These are phyloP conservation scores for Bucorvus abyssinicus DNA, from an alignment of 2,797 vertebrate genomes.

Conservation along the genomic window DNA sequence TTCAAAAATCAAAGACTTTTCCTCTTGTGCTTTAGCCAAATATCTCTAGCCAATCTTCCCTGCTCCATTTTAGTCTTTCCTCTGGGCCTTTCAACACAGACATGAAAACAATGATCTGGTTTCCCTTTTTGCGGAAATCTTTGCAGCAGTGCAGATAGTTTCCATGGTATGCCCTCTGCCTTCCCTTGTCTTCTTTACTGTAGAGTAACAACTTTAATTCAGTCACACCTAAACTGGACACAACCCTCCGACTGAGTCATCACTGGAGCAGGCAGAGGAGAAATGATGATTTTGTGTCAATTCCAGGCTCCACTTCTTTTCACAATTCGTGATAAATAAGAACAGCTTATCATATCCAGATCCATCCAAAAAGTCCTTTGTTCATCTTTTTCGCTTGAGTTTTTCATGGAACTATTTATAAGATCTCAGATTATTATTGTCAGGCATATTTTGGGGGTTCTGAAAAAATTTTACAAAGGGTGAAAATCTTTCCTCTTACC, in stretches of 20 bases:
- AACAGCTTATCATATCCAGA: not conserved
- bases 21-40: not conserved
- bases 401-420: not conserved
- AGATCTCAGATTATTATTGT: not conserved
- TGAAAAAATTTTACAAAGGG: not conserved
- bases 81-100: not conserved
- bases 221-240: not conserved
- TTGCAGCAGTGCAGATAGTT: not conserved
- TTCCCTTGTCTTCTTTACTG: not conserved
- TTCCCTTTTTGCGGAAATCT: not conserved
- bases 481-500: not conserved
- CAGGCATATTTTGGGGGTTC: not conserved
- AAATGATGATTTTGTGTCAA: not conserved
- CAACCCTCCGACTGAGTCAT: not conserved
- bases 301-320: not conserved
- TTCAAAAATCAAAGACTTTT: not conserved
- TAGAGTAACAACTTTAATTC: not conserved
- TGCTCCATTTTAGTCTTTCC: not conserved
- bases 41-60: not conserved
- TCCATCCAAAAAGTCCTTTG: not conserved
- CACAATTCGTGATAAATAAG: not conserved
- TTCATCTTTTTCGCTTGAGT: not conserved
- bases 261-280: not conserved
- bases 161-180: not conserved
- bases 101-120: not conserved